Evolutionary conservation across 2,797 vertebrate species (phyloP).

Genomic region (Propithecus deckenii): DNA sequence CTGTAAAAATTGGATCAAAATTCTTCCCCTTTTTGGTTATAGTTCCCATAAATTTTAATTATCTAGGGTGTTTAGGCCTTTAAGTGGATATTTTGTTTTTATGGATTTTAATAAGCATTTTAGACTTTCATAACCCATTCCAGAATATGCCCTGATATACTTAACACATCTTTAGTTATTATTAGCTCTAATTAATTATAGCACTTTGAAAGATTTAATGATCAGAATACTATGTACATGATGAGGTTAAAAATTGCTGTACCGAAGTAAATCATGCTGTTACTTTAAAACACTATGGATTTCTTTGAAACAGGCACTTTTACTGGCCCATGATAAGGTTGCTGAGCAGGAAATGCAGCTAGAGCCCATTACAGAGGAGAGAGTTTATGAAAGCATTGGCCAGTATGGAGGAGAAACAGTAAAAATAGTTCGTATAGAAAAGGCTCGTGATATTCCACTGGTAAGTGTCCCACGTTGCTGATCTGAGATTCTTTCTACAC

Average conservation of each 20-base stretch:
- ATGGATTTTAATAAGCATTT: not conserved
- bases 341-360: conserved; percentile 96
- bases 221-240: not conserved
- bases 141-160: not conserved
- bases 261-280: conserved; percentile 27
- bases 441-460: conserved; percentile 95
- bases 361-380: conserved; percentile 88
- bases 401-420: conserved; percentile 93
- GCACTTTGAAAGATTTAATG: conserved; percentile 19
- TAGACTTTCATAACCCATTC: not conserved
- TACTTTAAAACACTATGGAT: conserved; percentile 50
- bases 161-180: not conserved
- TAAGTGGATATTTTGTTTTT: conserved; percentile 40
- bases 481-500: not conserved
- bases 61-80: not conserved
- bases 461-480: conserved; percentile 84
- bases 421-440: conserved; percentile 97
- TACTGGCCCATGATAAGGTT: conserved; percentile 95
- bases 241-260: conserved; percentile 39
- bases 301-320: conserved; percentile 89
- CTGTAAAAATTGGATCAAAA: conserved; percentile 1
- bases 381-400: conserved; percentile 90
- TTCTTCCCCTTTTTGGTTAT: not conserved
- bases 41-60: conserved; percentile 7
- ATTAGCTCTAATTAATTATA: conserved; percentile 21